Base-by-base conservation (phyloP, 1,140 invertebrate genomes). In the Drosophila baimaii region DNA sequence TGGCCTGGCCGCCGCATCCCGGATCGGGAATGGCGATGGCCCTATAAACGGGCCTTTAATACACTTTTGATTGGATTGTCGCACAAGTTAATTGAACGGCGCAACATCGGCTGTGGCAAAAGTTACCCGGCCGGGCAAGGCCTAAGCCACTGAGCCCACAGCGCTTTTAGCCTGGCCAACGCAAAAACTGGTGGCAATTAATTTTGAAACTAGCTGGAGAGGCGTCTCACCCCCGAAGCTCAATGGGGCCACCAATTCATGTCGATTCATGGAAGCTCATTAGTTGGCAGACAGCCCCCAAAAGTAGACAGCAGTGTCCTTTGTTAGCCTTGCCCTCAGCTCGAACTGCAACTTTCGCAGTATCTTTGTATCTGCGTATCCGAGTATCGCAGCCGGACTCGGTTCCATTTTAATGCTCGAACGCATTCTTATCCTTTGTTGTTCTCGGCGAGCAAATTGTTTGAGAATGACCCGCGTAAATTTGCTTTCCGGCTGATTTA, bases 1-100 rank as follows among this genome's bases (percentile, higher is more conserved):
- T 88, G 63, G 83, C 33, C 65, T 62, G 69, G 84, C 61, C 25
- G 61, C 46, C 65, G 66, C 39, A 39, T 56, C 65, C 47, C 31
- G 66, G 43, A 47, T 47, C 39, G 33, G 35, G 35, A 65, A 43
- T 43, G 68, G 29, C 68, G 51, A 56, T 49, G 52, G 61, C 17
- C 12, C 71, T 74, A 64, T 81, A 72, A 86, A 78, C 82, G 84
- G 69, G 39, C 72, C 77, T 81, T 88, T 88, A 88, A 88, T 89
- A 88, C 84, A 88, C 84, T 89, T 89, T 88, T 88, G 84, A 88
- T 88, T 88, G 84, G 84, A 88, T 89, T 89, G 84, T 90, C 84
- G 84, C 85, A 81, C 84, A 84, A 88, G 84, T 88, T 88, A 88
- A 88, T 88, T 88, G 84, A 90, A 90, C 85, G 65, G 52, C 72